phyloP scores from a whole-genome alignment of 2,113 vertebrate genomes.

The Ceuthmochares aereus region DNA sequence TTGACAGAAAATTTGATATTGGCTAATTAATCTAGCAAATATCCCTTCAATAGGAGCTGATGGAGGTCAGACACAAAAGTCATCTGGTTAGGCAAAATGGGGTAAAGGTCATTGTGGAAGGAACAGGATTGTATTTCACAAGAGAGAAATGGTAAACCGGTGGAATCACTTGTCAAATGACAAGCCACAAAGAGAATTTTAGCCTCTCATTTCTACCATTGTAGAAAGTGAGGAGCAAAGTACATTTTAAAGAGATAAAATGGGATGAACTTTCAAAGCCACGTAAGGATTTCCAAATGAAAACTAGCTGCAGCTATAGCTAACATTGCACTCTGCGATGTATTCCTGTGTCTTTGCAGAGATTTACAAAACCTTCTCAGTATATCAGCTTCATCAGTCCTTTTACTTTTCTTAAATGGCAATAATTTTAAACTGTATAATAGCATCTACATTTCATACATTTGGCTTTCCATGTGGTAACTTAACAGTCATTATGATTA shows the following conservation, averaged over 20 bases:
- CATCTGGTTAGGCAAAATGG: neutral
- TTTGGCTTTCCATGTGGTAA: neutral
- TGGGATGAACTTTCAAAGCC: neutral
- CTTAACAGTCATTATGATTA: neutral
- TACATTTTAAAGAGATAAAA: neutral
- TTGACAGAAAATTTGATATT: neutral
- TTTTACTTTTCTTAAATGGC: neutral
- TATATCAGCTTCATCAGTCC: neutral
- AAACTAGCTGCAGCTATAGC: neutral
- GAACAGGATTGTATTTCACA: neutral
- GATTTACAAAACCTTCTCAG: neutral
- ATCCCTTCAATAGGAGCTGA: neutral
- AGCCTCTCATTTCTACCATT: neutral
- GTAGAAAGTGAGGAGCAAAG: neutral
- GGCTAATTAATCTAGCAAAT: neutral
- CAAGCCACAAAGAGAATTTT: neutral
- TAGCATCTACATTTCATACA: neutral
- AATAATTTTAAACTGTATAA: neutral
- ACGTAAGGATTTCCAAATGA: neutral
- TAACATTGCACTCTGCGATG: neutral
- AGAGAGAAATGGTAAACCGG: neutral
- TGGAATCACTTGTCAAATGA: neutral
- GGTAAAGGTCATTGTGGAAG: neutral
- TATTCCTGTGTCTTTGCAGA: neutral
- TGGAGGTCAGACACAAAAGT: neutral